Base-by-base conservation (phyloP, 2,888 invertebrate genomes). In the Tinea semifulvella region DNA sequence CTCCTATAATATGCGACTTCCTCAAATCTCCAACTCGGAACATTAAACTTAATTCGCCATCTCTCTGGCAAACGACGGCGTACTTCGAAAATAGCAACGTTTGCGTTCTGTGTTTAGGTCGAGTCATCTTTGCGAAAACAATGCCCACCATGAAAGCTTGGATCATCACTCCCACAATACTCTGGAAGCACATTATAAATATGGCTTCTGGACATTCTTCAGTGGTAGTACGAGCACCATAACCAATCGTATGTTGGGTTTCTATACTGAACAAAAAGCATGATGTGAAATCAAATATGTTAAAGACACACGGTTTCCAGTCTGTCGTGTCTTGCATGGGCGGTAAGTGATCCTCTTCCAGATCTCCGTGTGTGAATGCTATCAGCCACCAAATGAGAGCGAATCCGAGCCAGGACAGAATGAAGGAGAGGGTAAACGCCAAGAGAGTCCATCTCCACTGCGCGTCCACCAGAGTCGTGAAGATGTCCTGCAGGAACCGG, bases 361-460 rank as follows among this genome's bases (percentile, higher is more conserved):
- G 83, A 66, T 96, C 95, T 14, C 93, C 94, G 65, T 95, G 94
- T 7, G 91, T 88, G 65, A 89, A 91, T 26, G 91, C 86, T 52
- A 95, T 94, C 50, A 94, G 68, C 89, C 91, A 96, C 92, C 94
- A 96, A 50, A 94, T 84, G 27, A 89, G 80, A 2, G 93, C 93
- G 63, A 94, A 96, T 17, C 88, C 84, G 49, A 93, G 68, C 95
- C 95, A 96, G 46, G 92, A 92, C 3, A 91, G 74, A 35, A 96
- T 86, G 68, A 96, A 97, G 48, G 91, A 91, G 48, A 92, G 81
- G 22, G 91, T 86, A 65, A 97, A 96, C 46, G 94, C 87, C 40
- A 94, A 76, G 44, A 97, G 75, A 42, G 95, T 95, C 88, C 92
- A 95, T 47, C 93, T 86, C 98, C 98, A 98, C 68, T 93, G 90